phyloP scores from a whole-genome alignment of 1,140 invertebrate genomes.

The Brachionus plicatilis region DNA sequence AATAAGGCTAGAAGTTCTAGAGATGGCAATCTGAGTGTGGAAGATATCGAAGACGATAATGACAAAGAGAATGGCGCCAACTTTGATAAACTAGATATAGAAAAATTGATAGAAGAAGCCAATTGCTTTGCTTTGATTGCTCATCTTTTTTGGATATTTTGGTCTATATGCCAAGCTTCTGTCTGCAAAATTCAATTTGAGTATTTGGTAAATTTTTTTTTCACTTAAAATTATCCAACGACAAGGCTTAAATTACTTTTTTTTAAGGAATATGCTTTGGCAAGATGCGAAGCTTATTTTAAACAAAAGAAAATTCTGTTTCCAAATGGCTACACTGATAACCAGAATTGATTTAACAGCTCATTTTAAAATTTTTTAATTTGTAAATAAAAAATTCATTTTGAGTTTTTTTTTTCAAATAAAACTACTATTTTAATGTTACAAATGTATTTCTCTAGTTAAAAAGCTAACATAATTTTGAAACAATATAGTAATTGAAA shows the following conservation, averaged over 20 bases:
- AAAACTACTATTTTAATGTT: not conserved
- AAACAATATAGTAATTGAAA: not conserved
- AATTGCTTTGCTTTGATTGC: conserved; percentile 33
- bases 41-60: conserved; percentile 1
- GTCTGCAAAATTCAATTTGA: conserved; percentile 23
- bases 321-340: not conserved
- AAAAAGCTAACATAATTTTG: conserved; percentile 36
- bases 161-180: conserved; percentile 14
- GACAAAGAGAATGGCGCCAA: not conserved
- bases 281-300: conserved; percentile 33
- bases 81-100: not conserved
- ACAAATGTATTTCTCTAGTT: not conserved
- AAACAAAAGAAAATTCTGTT: conserved; percentile 35
- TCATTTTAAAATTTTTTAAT: not conserved
- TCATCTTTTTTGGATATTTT: conserved; percentile 35
- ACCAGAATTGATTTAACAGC: not conserved
- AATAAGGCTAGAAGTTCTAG: not conserved
- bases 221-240: not conserved
- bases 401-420: not conserved
- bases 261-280: conserved; percentile 25
- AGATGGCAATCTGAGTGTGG: not conserved
- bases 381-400: not conserved
- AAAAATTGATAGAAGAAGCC: conserved; percentile 24
- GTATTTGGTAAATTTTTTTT: conserved; percentile 1
- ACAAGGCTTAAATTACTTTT: not conserved